These are phyloP conservation scores for Drosophila prolongata DNA, from an alignment of 2,888 invertebrate species.

Conservation along the genomic window DNA sequence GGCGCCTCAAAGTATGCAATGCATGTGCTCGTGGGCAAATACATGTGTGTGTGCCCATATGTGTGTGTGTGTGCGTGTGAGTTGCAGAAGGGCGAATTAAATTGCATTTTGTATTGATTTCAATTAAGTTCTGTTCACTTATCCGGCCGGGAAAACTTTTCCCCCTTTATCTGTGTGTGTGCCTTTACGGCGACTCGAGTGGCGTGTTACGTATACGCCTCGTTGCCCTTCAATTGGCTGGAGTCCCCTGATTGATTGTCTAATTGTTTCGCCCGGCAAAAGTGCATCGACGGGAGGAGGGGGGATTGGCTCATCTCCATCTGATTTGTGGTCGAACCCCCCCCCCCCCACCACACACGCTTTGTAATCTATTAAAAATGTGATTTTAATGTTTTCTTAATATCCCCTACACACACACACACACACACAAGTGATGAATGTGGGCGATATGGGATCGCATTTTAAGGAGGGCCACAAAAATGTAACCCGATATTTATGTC, in stretches of 20 bases:
- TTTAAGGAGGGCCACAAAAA: conserved; percentile 26
- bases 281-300: neutral
- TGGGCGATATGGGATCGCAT: conserved; percentile 22
- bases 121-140: conserved; percentile 46
- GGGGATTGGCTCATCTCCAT: neutral
- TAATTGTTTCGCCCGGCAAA: conserved; percentile 43
- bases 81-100: conserved; percentile 38
- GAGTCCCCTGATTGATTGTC: conserved; percentile 51
- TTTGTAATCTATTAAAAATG: conserved; percentile 63
- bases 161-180: neutral
- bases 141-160: conserved; percentile 13
- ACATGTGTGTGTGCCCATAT: neutral
- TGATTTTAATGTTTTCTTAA: conserved; percentile 68
- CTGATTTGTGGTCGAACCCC: neutral
- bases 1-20: conserved; percentile 19
- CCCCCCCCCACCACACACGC: too few species aligned
- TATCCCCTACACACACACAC: conserved; percentile 29
- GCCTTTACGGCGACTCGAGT: neutral
- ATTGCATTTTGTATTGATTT: conserved; percentile 63
- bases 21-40: conserved; percentile 10
- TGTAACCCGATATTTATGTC: conserved; percentile 49
- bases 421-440: conserved; percentile 13
- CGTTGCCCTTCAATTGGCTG: conserved; percentile 44
- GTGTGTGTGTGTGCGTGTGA: neutral
- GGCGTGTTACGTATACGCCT: conserved; percentile 49